These are phyloP conservation scores for Apamea anceps DNA, from an alignment of 2,888 invertebrate genomes.

Conservation along the genomic window DNA sequence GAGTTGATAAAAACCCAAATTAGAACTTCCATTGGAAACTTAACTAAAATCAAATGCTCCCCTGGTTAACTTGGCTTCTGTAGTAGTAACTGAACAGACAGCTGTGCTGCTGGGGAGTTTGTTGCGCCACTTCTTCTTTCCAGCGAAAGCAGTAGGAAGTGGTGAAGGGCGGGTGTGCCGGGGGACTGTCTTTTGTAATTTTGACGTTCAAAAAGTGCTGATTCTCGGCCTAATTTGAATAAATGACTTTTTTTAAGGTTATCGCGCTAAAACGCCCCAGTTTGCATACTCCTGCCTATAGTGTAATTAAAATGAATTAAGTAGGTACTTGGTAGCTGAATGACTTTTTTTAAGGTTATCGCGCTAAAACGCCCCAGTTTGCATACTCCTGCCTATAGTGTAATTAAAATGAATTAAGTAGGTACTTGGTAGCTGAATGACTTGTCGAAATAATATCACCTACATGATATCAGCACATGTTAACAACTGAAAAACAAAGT, in stretches of 20 bases:
- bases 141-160: too few relatives aligned
- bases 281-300: neutral
- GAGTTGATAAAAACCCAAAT: neutral
- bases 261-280: neutral
- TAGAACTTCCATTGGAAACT: neutral
- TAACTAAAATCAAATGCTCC: neutral
- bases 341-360: neutral
- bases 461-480: neutral
- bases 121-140: too few relatives aligned
- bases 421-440: neutral
- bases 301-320: neutral
- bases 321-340: neutral
- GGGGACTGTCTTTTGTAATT: too few relatives aligned
- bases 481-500: neutral
- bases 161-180: too few relatives aligned
- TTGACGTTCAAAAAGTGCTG: too few relatives aligned
- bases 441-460: slow-evolving; percentile 5
- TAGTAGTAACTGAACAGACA: too few relatives aligned
- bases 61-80: neutral
- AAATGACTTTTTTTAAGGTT: too few relatives aligned
- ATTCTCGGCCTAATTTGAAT: too few relatives aligned
- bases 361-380: neutral
- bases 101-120: too few relatives aligned
- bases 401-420: too few relatives aligned
- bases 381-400: neutral